Evolutionary conservation across 2,888 invertebrate genomes (phyloP).

Genomic region (Emmelina monodactyla): DNA sequence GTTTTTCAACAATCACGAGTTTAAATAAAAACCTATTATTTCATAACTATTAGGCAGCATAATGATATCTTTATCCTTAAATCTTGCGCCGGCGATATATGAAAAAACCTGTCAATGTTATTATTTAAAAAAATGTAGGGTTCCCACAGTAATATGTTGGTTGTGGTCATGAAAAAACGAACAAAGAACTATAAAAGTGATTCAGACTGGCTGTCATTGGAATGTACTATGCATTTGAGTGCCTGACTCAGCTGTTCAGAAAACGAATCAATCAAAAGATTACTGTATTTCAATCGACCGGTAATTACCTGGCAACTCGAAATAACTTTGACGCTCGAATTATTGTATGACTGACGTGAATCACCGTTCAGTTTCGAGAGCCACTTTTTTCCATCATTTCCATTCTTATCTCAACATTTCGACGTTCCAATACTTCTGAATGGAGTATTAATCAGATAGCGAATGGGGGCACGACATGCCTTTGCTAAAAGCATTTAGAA

Average conservation of each 20-base stretch:
- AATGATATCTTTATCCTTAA: background rate
- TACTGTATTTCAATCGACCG: background rate
- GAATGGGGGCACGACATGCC: too few relatives aligned
- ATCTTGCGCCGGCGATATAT: background rate
- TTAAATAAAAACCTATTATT: background rate
- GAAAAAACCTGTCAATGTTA: background rate
- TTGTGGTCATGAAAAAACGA: background rate
- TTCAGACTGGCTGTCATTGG: slow-evolving; percentile 1
- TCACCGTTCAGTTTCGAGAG: too few relatives aligned
- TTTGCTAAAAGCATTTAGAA: too few relatives aligned
- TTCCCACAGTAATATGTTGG: too few relatives aligned
- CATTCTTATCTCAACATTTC: too few relatives aligned
- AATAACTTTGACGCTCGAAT: background rate
- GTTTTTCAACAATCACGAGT: background rate
- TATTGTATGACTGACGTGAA: too few relatives aligned
- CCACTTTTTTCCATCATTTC: too few relatives aligned
- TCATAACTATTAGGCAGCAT: background rate
- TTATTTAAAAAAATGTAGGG: background rate
- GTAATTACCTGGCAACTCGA: background rate
- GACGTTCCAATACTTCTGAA: too few relatives aligned
- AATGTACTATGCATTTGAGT: background rate
- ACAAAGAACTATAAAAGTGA: background rate
- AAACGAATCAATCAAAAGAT: background rate
- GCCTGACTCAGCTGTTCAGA: background rate
- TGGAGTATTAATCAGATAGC: too few relatives aligned